phyloP scores from a whole-genome alignment of 2,797 vertebrate genomes.

The Odontamblyopus rebecca region DNA sequence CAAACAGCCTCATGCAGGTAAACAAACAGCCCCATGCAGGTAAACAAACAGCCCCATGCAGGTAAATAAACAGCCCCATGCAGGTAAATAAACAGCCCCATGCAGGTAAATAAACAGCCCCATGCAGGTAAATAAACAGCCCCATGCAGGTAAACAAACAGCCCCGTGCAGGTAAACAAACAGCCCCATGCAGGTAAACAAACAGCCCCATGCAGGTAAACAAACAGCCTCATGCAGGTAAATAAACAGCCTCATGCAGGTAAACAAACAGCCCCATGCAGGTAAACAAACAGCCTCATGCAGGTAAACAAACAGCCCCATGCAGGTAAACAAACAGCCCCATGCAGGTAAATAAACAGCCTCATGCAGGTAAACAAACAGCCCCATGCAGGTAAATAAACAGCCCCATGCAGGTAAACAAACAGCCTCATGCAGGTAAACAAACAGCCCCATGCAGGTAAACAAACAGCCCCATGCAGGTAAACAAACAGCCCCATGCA shows the following conservation, averaged over 20 bases:
- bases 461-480: constrained; percentile 74
- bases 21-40: constrained; percentile 74
- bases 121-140: constrained; percentile 62
- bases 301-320: constrained; percentile 74
- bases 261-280: constrained; percentile 74
- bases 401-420: constrained; percentile 74
- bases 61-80: constrained; percentile 74
- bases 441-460: constrained; percentile 74
- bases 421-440: constrained; percentile 74
- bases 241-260: constrained; percentile 74
- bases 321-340: constrained; percentile 74
- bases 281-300: constrained; percentile 74
- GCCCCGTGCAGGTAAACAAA: constrained; percentile 67
- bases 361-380: constrained; percentile 66
- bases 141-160: constrained; percentile 66
- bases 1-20: constrained; percentile 74
- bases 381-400: constrained; percentile 67
- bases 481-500: constrained; percentile 74
- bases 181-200: constrained; percentile 74
- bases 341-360: constrained; percentile 62
- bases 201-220: constrained; percentile 74
- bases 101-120: constrained; percentile 74
- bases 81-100: constrained; percentile 74
- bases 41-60: constrained; percentile 74
- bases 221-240: no score